These are phyloP conservation scores for Proisotoma minuta DNA, from an alignment of 2,888 invertebrate species.

Conservation along the genomic window DNA sequence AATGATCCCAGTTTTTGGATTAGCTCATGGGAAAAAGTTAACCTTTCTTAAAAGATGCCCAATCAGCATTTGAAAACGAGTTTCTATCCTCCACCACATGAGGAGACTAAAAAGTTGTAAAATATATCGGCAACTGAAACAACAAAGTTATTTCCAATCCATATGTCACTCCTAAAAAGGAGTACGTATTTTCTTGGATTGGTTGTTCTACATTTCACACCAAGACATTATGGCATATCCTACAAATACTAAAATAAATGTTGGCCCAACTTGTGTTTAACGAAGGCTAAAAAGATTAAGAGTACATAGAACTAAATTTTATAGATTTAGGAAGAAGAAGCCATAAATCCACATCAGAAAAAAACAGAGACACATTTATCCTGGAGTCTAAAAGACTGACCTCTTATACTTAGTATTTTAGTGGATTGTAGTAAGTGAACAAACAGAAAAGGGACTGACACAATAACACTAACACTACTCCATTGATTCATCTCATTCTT, in stretches of 20 bases:
- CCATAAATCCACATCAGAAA: slow-evolving; percentile 1
- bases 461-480: background rate
- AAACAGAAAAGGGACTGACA: background rate
- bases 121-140: too few species aligned
- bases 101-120: too few species aligned
- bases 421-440: too few species aligned
- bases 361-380: too few species aligned
- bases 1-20: too few species aligned
- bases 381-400: too few species aligned
- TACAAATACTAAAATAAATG: background rate
- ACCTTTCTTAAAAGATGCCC: background rate
- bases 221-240: background rate
- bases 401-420: too few species aligned
- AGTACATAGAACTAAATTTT: background rate
- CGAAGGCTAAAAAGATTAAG: background rate
- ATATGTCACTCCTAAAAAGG: slow-evolving; percentile 6
- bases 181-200: background rate
- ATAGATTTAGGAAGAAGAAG: background rate
- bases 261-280: background rate
- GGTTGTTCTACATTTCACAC: slow-evolving; percentile 17
- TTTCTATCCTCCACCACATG: background rate
- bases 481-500: background rate
- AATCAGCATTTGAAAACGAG: background rate
- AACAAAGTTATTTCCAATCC: slow-evolving; percentile 1
- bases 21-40: background rate